Evolutionary conservation across 1,140 invertebrate species (phyloP).

Genomic region (Neoseiulus cucumeris): DNA sequence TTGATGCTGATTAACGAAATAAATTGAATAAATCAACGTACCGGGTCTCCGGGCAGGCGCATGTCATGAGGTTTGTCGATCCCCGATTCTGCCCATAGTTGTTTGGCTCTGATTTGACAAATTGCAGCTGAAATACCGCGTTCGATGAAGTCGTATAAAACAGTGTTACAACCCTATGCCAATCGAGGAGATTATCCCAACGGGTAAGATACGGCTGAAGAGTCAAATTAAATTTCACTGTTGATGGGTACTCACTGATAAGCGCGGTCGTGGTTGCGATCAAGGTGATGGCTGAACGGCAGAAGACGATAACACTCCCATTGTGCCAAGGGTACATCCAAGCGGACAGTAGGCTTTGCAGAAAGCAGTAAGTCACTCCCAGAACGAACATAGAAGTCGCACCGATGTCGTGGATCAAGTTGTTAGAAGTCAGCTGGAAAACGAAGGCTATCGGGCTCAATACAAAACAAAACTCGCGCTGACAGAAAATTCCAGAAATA

Average conservation of each 20-base stretch:
- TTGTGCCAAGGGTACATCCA: conserved; percentile 11
- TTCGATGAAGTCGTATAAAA: no score
- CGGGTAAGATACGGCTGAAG: no score
- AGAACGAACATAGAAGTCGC: neutral
- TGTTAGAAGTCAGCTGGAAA: neutral
- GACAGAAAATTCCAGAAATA: no score
- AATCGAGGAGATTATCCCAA: no score
- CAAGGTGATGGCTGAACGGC: neutral
- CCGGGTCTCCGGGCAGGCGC: neutral
- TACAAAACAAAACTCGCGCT: no score
- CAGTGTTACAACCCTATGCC: no score
- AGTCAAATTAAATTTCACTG: no score
- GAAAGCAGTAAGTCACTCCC: neutral
- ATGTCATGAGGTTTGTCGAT: neutral
- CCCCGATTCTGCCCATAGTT: neutral
- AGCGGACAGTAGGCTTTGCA: neutral
- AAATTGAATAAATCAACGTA: neutral
- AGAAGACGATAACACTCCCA: neutral
- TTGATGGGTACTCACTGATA: neutral
- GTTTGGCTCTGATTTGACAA: neutral
- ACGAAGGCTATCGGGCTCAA: no score
- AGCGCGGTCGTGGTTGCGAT: neutral
- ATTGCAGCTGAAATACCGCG: neutral
- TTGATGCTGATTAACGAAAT: no score
- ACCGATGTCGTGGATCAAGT: neutral